Evolutionary conservation across 2,888 invertebrate genomes (phyloP).

Genomic region (Plagodis pulveraria): DNA sequence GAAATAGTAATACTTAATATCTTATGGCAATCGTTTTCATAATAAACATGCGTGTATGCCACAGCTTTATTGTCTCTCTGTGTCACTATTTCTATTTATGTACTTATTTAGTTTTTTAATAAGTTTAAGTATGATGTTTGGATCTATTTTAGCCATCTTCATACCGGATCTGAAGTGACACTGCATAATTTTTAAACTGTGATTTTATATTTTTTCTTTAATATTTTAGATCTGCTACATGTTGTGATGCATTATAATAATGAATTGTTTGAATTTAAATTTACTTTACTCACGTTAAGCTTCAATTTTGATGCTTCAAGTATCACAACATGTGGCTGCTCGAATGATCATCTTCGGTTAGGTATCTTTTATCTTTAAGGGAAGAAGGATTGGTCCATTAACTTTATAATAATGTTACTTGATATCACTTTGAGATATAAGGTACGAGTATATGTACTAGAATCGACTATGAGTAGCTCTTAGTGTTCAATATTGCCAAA

Average conservation of each 20-base stretch:
- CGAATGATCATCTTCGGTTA: conserved; percentile 61
- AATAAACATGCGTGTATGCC: conserved; percentile 68
- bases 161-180: conserved; percentile 80
- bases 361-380: conserved; percentile 64
- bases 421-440: neutral
- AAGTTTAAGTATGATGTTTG: conserved; percentile 64
- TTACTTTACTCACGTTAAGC: conserved; percentile 4
- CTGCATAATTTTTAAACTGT: conserved; percentile 84
- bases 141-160: conserved; percentile 68
- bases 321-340: conserved; percentile 73
- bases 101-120: conserved; percentile 80
- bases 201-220: conserved; percentile 80
- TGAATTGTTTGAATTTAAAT: conserved; percentile 31
- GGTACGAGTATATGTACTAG: conserved; percentile 1
- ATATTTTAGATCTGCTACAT: conserved; percentile 81
- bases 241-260: conserved; percentile 69
- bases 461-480: conserved; percentile 22
- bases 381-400: conserved; percentile 72
- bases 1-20: conserved; percentile 6
- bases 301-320: conserved; percentile 56
- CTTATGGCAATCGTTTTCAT: conserved; percentile 63
- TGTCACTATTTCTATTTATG: conserved; percentile 74
- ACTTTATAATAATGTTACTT: conserved; percentile 25
- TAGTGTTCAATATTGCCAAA: conserved; percentile 62
- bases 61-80: conserved; percentile 81